Conservation (phyloP, 2,113 vertebrate genomes). For the Myrmecophaga tridactyla region DNA sequence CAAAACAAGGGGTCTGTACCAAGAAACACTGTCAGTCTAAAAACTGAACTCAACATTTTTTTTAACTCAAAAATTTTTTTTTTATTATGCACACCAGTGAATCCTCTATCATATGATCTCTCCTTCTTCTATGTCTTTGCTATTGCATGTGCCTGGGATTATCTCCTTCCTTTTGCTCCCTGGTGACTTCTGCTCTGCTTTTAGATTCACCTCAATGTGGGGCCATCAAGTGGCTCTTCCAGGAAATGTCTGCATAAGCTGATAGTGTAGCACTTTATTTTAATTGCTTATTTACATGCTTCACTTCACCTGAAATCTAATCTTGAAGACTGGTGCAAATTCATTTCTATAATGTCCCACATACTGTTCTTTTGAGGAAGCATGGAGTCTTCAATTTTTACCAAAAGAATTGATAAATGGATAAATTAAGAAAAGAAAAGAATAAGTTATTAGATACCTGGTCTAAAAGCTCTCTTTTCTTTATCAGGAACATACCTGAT, state of each 20-base stretch:
- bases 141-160: background rate
- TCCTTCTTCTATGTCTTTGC: background rate
- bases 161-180: background rate
- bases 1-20: background rate
- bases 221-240: background rate
- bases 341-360: background rate
- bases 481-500: no score
- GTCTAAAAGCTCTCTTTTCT: background rate
- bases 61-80: no score
- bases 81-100: background rate
- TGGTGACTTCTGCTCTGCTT: background rate
- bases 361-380: background rate
- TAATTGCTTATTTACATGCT: background rate
- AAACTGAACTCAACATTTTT: background rate
- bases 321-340: background rate
- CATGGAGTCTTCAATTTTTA: background rate
- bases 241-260: background rate
- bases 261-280: background rate
- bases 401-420: background rate
- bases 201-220: background rate
- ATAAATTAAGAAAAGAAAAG: background rate
- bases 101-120: background rate
- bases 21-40: background rate
- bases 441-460: background rate
- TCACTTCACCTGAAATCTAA: background rate